Conservation (phyloP, 2,113 vertebrate genomes). For the Zosterops hypoxanthus region DNA sequence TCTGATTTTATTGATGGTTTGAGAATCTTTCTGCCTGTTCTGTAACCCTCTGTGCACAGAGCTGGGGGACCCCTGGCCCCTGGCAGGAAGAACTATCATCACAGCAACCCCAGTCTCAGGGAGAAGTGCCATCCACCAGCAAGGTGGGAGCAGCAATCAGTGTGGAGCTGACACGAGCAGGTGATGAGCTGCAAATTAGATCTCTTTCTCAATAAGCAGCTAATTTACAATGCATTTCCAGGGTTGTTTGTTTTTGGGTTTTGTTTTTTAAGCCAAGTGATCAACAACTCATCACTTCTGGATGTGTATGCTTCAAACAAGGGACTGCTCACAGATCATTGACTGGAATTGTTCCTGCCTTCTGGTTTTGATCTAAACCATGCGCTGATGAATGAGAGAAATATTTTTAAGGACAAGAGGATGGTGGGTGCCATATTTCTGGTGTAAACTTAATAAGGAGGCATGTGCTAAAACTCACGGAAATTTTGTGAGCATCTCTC, state of each 20-base stretch:
- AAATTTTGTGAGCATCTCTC: slow-evolving; percentile 7
- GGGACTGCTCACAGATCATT: neutral
- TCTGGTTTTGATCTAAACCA: slow-evolving; percentile 60
- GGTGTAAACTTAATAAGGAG: slow-evolving; percentile 33
- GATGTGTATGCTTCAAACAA: neutral
- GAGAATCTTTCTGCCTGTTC: neutral
- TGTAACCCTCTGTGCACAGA: neutral
- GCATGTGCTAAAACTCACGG: slow-evolving; percentile 19
- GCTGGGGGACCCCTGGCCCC: neutral
- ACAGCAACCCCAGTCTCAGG: neutral
- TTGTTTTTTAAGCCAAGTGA: neutral
- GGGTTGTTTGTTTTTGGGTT: neutral
- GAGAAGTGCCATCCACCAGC: neutral
- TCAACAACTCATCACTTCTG: slow-evolving; percentile 12
- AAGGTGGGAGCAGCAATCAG: neutral
- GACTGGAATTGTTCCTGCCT: slow-evolving; percentile 29
- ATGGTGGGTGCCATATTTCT: slow-evolving; percentile 45
- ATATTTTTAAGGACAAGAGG: slow-evolving; percentile 58
- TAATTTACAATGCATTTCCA: neutral
- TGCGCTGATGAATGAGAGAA: slow-evolving; percentile 20
- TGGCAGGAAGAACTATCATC: neutral
- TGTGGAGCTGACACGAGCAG: neutral
- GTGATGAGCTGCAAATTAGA: neutral
- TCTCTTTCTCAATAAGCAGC: neutral
- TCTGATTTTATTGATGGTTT: neutral